These are phyloP conservation scores for Babylonia areolata DNA, from an alignment of 1,140 invertebrate genomes.

Conservation along the genomic window DNA sequence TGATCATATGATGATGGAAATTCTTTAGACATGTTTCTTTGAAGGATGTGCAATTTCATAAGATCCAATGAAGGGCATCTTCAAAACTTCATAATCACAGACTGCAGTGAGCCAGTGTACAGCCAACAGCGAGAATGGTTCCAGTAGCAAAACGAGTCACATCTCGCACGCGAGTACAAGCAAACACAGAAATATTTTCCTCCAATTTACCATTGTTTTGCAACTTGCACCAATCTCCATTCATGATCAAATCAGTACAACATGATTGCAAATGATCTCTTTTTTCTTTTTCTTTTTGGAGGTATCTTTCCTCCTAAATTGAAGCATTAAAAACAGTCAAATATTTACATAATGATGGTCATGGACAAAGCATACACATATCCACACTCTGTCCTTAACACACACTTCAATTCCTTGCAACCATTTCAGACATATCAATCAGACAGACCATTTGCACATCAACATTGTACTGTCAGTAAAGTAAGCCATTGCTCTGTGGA, in stretches of 20 bases:
- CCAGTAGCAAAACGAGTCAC: constrained; percentile 3
- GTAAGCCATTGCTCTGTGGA: constrained; percentile 14
- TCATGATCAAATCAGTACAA: not conserved
- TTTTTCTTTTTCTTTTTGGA: no score
- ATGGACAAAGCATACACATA: not conserved
- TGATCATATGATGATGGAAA: not conserved
- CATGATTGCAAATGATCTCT: not conserved
- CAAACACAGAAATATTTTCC: not conserved
- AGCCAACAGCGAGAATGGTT: not conserved
- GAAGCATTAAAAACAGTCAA: not conserved
- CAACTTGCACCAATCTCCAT: no score
- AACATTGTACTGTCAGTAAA: not conserved
- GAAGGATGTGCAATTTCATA: not conserved
- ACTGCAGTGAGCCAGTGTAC: not conserved
- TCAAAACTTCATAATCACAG: not conserved
- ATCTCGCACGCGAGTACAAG: constrained; percentile 1
- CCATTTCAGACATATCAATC: not conserved
- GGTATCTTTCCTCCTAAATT: not conserved
- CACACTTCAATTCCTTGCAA: not conserved
- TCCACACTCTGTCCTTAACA: not conserved
- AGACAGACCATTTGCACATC: constrained; percentile 6
- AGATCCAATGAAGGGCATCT: not conserved
- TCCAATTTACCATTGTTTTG: not conserved
- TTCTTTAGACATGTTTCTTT: not conserved
- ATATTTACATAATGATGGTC: not conserved